Evolutionary conservation across 2,797 vertebrate species (phyloP).

Genomic region (Sylvia borin): DNA sequence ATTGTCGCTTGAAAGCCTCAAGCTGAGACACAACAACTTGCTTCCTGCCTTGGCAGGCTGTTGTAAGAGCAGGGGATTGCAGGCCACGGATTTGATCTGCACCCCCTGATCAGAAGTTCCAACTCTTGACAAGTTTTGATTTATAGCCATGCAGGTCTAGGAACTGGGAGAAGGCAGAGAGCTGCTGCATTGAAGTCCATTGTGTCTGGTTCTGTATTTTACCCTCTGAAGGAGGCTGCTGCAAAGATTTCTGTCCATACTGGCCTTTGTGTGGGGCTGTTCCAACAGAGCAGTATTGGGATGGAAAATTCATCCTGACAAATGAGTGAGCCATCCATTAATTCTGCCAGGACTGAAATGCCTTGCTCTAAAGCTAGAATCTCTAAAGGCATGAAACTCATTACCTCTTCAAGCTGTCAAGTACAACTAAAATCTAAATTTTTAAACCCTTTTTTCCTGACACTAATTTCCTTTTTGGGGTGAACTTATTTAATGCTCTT

Average conservation of each 20-base stretch:
- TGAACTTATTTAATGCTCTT: not conserved
- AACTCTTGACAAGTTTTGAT: not conserved
- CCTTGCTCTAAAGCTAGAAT: not conserved
- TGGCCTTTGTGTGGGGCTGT: not conserved
- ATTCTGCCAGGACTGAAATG: not conserved
- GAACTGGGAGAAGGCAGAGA: not conserved
- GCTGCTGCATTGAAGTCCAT: not conserved
- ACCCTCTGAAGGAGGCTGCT: not conserved
- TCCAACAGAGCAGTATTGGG: not conserved
- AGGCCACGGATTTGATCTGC: not conserved
- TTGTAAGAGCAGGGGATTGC: not conserved
- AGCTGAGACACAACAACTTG: accelerated
- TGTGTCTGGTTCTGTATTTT: not conserved
- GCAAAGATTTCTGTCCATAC: accelerated
- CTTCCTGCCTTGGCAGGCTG: not conserved
- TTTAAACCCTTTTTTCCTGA: not conserved
- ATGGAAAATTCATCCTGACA: not conserved
- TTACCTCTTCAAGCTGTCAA: not conserved
- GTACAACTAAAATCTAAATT: not conserved
- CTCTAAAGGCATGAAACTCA: not conserved
- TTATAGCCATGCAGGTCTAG: not conserved
- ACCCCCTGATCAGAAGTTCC: accelerated
- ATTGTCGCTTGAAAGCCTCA: not conserved
- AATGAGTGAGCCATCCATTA: not conserved
- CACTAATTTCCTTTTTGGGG: not conserved